Conservation (phyloP, 2,888 invertebrate genomes). For the Eupelmus urozonus region DNA sequence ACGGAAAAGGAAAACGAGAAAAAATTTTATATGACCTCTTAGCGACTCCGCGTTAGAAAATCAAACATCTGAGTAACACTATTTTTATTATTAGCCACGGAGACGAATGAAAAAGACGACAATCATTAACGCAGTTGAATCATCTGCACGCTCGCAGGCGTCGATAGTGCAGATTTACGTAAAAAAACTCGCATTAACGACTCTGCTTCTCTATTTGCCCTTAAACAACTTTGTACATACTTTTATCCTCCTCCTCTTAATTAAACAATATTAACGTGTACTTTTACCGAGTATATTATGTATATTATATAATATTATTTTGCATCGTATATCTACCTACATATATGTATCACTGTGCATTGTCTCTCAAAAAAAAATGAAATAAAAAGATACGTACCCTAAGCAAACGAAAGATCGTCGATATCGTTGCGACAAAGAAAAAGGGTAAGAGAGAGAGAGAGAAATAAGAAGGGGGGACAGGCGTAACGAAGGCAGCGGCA, state of each 20-base stretch:
- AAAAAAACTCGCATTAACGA: conserved; percentile 1
- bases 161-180: conserved; percentile 14
- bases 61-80: not conserved
- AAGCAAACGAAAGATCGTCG: conserved; percentile 1
- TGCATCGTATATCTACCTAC: not conserved
- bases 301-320: conserved; percentile 26
- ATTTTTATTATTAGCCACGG: not conserved
- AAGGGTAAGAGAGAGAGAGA: not conserved
- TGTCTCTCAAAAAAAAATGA: conserved; percentile 10
- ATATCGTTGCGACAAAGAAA: conserved; percentile 22
- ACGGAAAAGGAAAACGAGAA: not conserved
- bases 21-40: conserved; percentile 2
- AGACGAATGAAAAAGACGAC: not conserved
- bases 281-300: conserved; percentile 24
- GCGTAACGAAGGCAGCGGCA: conserved; percentile 22
- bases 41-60: not conserved
- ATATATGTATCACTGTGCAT: conserved; percentile 48
- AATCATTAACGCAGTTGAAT: not conserved
- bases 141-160: not conserved
- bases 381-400: conserved; percentile 6
- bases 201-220: conserved; percentile 2
- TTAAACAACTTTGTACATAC: conserved; percentile 37
- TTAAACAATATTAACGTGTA: not conserved
- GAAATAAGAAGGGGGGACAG: not conserved
- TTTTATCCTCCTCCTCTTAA: conserved; percentile 8